Percentiles rank a stretch among this genome's conserved stretches.
phyloP scores from a whole-genome alignment of 2,888 invertebrate genomes.

The Synergus umbraculus region DNA sequence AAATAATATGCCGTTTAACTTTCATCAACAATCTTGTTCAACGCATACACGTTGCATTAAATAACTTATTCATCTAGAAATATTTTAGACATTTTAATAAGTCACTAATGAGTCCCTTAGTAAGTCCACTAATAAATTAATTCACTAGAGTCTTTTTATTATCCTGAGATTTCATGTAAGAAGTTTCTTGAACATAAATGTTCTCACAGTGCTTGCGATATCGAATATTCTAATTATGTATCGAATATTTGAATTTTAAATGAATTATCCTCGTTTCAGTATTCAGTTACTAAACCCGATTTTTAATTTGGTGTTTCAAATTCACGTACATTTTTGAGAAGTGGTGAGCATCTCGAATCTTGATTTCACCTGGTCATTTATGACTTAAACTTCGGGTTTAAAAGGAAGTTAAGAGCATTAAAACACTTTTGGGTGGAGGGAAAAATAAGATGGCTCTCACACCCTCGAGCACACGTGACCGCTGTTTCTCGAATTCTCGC shows the following conservation, averaged over 20 bases:
- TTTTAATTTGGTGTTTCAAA: not conserved
- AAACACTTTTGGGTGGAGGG: slow-evolving; percentile 33
- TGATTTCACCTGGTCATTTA: not conserved
- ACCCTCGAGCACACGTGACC: slow-evolving; percentile 16
- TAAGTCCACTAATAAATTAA: not conserved
- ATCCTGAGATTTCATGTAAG: not conserved
- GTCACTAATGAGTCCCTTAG: slow-evolving; percentile 38
- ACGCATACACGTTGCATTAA: not conserved
- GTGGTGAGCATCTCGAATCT: not conserved
- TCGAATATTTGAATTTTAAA: not conserved
- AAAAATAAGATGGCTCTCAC: slow-evolving; percentile 27
- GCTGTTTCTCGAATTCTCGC: slow-evolving; percentile 25
- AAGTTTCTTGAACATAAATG: not conserved
- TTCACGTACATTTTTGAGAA: not conserved
- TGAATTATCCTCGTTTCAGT: not conserved
- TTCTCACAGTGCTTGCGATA: not conserved
- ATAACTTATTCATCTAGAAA: not conserved
- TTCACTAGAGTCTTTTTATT: not conserved
- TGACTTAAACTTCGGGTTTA: not conserved
- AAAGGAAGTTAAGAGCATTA: not conserved
- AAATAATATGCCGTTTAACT: slow-evolving; percentile 26
- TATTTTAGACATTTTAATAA: slow-evolving; percentile 42
- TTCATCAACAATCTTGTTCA: slow-evolving; percentile 6
- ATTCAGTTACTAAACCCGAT: not conserved
- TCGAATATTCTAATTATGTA: not conserved